Conservation (phyloP, 2,888 invertebrate genomes). For the Meliscaeva auricollis region DNA sequence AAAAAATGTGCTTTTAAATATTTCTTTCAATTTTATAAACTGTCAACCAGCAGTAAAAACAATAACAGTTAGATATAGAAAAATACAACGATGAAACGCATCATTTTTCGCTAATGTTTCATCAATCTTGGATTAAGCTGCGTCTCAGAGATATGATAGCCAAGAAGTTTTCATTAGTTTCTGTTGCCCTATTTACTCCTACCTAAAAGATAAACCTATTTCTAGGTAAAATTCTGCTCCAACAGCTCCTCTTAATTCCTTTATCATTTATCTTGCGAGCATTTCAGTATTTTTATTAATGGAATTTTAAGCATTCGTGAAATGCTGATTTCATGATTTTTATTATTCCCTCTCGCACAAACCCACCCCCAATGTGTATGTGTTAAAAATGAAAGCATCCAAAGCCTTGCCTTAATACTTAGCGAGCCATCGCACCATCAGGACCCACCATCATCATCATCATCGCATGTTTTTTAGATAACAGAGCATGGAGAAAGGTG, state of each 20-base stretch:
- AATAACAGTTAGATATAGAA: too few species aligned
- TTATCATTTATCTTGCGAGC: slow-evolving; percentile 63
- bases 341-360: slow-evolving; percentile 42
- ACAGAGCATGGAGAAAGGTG: slow-evolving; percentile 56
- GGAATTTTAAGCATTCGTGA: slow-evolving; percentile 69
- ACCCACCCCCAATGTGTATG: slow-evolving; percentile 12
- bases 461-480: slow-evolving; percentile 36
- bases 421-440: slow-evolving; percentile 31
- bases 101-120: slow-evolving; percentile 17
- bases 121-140: slow-evolving; percentile 34
- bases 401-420: slow-evolving; percentile 7
- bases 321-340: slow-evolving; percentile 74
- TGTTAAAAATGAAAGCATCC: not conserved
- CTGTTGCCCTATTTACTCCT: not conserved
- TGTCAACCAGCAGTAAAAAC: too few species aligned
- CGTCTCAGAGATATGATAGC: not conserved
- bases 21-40: too few species aligned
- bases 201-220: not conserved
- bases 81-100: too few species aligned
- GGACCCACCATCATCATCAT: slow-evolving; percentile 34
- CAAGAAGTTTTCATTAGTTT: slow-evolving; percentile 31
- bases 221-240: slow-evolving; percentile 6
- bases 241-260: slow-evolving; percentile 19
- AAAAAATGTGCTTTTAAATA: too few species aligned
- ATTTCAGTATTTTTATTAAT: slow-evolving; percentile 67